Conservation (phyloP, 2,797 vertebrate genomes). For the Calcarius lapponicus region DNA sequence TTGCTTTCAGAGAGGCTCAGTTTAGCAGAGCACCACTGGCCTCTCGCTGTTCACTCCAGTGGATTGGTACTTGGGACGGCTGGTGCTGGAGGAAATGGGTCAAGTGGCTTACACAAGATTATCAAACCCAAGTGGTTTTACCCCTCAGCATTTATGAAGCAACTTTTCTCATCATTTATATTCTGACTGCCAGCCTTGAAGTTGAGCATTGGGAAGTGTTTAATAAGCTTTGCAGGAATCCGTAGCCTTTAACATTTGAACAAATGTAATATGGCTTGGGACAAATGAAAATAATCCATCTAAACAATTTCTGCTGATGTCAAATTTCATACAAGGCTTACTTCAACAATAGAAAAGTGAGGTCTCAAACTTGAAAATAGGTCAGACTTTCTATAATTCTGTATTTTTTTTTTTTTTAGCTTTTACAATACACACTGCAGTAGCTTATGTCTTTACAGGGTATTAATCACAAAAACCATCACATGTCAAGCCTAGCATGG, state of each 20-base stretch:
- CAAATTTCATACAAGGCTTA: not conserved
- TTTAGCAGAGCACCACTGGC: not conserved
- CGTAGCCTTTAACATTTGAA: not conserved
- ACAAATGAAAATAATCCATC: slow-evolving; percentile 35
- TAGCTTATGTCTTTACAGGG: not conserved
- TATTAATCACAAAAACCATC: slow-evolving; percentile 28
- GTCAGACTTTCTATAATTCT: not conserved
- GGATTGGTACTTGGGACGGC: not conserved
- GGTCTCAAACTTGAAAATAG: not conserved
- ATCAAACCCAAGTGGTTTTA: not conserved
- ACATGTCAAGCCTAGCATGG: not conserved
- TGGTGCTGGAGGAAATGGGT: not conserved
- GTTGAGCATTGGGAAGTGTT: not conserved
- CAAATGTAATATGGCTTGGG: not conserved
- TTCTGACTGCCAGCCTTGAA: not conserved
- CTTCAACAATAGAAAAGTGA: not conserved
- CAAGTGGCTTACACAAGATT: not conserved
- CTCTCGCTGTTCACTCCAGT: not conserved
- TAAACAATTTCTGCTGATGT: slow-evolving; percentile 22
- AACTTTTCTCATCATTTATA: not conserved
- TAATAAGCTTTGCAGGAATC: not conserved
- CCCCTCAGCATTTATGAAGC: not conserved
- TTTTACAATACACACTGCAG: not conserved
- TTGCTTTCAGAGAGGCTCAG: slow-evolving; percentile 52
- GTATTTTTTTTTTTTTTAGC: not conserved